Percentiles rank a stretch among this genome's conserved stretches.
Conservation (phyloP, 2,797 vertebrate genomes). For the Graptemys geographica region DNA sequence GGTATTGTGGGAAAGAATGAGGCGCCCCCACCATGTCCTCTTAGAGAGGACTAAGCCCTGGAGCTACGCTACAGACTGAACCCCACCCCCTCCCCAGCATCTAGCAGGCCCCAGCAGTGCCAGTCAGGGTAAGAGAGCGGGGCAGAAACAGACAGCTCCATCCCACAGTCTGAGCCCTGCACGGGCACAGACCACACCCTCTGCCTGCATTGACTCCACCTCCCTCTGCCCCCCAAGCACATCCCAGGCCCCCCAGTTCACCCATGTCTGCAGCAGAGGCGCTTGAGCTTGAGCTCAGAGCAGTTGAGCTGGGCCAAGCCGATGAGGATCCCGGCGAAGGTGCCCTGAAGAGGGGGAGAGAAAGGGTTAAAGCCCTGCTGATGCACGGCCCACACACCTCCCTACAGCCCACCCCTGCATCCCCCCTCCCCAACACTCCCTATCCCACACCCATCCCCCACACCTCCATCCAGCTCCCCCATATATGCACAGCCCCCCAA, state of each 20-base stretch:
- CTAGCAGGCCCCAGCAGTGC: background rate
- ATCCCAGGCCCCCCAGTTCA: conserved; percentile 58
- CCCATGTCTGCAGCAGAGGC: conserved; percentile 94
- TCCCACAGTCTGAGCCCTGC: background rate
- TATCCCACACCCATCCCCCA: background rate
- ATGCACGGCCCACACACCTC: background rate
- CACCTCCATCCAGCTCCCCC: background rate
- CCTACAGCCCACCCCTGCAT: background rate
- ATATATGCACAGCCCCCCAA: background rate
- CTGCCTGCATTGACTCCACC: too few relatives aligned
- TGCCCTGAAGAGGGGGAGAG: conserved; percentile 81
- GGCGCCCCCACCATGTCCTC: too few relatives aligned
- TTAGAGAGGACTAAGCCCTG: background rate
- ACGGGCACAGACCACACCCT: background rate
- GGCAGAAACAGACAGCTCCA: background rate
- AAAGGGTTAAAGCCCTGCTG: background rate
- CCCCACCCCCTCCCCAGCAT: background rate
- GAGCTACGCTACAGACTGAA: background rate
- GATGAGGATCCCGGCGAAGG: conserved; percentile 93
- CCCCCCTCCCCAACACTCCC: background rate
- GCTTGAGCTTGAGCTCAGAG: conserved; percentile 93
- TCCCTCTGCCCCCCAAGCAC: background rate
- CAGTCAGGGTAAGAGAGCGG: background rate
- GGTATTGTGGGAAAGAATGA: background rate
- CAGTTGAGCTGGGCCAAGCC: conserved; percentile 95